Conservation (phyloP, 2,113 vertebrate genomes). For the Thunnus thynnus region DNA sequence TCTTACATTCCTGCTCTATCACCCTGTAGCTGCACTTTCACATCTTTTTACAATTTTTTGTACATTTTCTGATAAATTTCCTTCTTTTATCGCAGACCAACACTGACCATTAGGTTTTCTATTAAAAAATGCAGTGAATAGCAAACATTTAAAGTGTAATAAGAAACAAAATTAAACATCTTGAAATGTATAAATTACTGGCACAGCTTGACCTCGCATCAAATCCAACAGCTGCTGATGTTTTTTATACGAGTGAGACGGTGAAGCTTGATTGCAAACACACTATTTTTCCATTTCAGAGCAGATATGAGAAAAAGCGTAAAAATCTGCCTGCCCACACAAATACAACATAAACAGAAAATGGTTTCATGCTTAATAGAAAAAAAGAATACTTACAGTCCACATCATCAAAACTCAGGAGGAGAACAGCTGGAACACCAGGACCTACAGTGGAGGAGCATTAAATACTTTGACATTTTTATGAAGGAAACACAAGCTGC, state of each 20-base stretch:
- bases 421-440: conserved; percentile 88
- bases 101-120: neutral
- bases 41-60: no score
- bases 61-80: neutral
- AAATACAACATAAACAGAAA: neutral
- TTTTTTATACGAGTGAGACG: conserved; percentile 42
- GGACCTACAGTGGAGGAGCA: conserved; percentile 84
- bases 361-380: neutral
- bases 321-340: neutral
- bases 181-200: conserved; percentile 24
- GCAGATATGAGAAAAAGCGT: conserved; percentile 3
- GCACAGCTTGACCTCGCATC: neutral
- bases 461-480: neutral
- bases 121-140: neutral
- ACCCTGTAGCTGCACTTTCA: neutral
- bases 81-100: neutral
- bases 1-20: neutral
- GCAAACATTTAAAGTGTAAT: neutral
- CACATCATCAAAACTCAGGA: conserved; percentile 55
- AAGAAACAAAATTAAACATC: conserved; percentile 26
- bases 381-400: conserved; percentile 67
- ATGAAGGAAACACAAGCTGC: neutral
- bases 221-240: conserved; percentile 47
- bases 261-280: conserved; percentile 28
- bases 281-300: conserved; percentile 36